These are phyloP conservation scores for Psettodes erumei DNA, from an alignment of 2,113 vertebrate species.

Conservation along the genomic window DNA sequence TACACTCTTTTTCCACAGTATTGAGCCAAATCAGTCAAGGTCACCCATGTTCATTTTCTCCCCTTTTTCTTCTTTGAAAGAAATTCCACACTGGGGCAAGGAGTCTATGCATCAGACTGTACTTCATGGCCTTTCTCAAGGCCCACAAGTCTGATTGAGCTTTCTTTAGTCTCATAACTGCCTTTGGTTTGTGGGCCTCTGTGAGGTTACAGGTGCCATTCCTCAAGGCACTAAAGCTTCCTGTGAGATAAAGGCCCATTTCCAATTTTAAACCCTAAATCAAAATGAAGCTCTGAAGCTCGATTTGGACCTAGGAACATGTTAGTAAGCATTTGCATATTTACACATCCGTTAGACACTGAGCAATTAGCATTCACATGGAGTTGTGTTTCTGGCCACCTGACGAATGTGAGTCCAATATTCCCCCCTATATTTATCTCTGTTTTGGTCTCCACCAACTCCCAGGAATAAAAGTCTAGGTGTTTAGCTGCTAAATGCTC, in stretches of 20 bases:
- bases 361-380: not conserved
- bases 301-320: not conserved
- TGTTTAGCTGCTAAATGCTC: not conserved
- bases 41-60: slow-evolving; percentile 26
- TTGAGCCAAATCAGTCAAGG: slow-evolving; percentile 45
- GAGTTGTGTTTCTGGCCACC: too few species aligned
- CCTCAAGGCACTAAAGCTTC: not conserved
- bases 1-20: slow-evolving; percentile 45
- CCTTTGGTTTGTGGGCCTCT: not conserved
- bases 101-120: not conserved
- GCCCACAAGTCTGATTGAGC: not conserved
- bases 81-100: not conserved
- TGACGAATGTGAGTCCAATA: too few species aligned
- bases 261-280: not conserved
- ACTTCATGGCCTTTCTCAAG: not conserved
- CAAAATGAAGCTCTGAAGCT: not conserved
- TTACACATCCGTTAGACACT: not conserved
- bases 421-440: too few species aligned
- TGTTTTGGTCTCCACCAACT: too few species aligned
- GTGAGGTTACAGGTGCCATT: not conserved
- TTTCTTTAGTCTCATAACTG: not conserved
- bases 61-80: slow-evolving; percentile 11
- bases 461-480: not conserved
- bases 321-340: not conserved
- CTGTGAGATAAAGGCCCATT: not conserved